Percentiles rank a stretch among this genome's conserved stretches.
These are phyloP conservation scores for Dicrostonyx torquatus DNA, from an alignment of 2,797 vertebrate genomes.

Conservation along the genomic window DNA sequence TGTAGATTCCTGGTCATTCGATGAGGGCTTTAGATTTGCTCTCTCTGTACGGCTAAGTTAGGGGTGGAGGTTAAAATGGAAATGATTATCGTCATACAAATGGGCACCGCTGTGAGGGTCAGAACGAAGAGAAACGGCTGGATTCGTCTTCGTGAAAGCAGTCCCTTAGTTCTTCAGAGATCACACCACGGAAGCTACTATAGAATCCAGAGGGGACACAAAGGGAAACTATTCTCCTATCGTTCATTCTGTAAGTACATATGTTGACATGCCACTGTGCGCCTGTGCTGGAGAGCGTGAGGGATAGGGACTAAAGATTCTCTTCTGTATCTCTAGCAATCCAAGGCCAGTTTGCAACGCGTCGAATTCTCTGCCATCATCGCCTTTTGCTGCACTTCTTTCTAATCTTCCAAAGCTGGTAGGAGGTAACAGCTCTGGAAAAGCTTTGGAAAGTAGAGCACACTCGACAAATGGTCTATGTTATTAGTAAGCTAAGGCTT, in stretches of 20 bases:
- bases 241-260: neutral
- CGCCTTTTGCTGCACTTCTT: slow-evolving; percentile 42
- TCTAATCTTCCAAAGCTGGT: slow-evolving; percentile 42
- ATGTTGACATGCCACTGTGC: neutral
- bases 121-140: neutral
- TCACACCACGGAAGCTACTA: neutral
- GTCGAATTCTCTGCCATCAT: slow-evolving; percentile 9
- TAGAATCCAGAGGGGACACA: neutral
- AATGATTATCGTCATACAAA: neutral
- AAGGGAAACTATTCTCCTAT: neutral
- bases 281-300: neutral
- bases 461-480: slow-evolving; percentile 35
- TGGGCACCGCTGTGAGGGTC: neutral
- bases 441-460: slow-evolving; percentile 62
- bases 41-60: neutral
- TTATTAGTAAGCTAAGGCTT: slow-evolving; percentile 74
- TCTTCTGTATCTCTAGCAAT: slow-evolving; percentile 35
- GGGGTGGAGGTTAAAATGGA: neutral
- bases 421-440: slow-evolving; percentile 56
- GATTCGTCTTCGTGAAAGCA: neutral
- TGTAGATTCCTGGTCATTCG: neutral
- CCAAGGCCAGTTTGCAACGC: neutral
- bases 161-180: neutral
- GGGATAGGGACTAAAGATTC: neutral
- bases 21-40: neutral